phyloP scores from a whole-genome alignment of 2,113 vertebrate species.

The Agapornis roseicollis region DNA sequence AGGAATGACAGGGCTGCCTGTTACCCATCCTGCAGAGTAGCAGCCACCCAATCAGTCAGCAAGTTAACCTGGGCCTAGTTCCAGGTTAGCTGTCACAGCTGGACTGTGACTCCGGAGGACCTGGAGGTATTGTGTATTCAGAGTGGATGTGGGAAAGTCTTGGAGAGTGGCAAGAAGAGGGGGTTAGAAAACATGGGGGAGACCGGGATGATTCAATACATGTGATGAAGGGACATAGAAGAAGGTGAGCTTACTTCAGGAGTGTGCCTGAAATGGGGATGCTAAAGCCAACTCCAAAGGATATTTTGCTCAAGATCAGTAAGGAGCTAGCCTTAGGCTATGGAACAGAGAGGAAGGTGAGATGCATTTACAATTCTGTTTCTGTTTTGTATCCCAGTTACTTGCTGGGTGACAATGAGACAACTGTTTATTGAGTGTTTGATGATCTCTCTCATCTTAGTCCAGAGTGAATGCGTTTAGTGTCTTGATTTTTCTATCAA shows the following conservation, averaged over 20 bases:
- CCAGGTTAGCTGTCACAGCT: not conserved
- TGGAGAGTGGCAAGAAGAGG: not conserved
- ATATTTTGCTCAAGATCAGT: not conserved
- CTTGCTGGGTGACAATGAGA: slow-evolving; percentile 3
- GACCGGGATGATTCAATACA: not conserved
- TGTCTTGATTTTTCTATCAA: not conserved
- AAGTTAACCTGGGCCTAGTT: not conserved
- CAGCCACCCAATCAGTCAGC: not conserved
- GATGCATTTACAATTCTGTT: slow-evolving; percentile 13
- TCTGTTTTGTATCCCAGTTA: not conserved
- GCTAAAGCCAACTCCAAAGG: not conserved
- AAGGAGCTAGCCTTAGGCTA: not conserved
- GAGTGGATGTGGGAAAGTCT: not conserved
- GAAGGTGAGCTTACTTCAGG: not conserved
- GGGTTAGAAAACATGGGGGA: not conserved
- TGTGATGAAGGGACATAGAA: not conserved
- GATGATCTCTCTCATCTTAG: not conserved
- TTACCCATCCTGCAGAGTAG: not conserved
- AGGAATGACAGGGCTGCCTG: not conserved
- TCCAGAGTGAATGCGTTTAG: not conserved
- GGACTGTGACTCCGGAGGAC: not conserved
- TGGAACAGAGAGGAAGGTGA: not conserved
- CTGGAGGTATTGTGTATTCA: not conserved
- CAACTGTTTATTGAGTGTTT: slow-evolving; percentile 41
- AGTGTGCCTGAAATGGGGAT: not conserved